These are phyloP conservation scores for Oophaga pumilio DNA, from an alignment of 2,113 vertebrate genomes.

Conservation along the genomic window DNA sequence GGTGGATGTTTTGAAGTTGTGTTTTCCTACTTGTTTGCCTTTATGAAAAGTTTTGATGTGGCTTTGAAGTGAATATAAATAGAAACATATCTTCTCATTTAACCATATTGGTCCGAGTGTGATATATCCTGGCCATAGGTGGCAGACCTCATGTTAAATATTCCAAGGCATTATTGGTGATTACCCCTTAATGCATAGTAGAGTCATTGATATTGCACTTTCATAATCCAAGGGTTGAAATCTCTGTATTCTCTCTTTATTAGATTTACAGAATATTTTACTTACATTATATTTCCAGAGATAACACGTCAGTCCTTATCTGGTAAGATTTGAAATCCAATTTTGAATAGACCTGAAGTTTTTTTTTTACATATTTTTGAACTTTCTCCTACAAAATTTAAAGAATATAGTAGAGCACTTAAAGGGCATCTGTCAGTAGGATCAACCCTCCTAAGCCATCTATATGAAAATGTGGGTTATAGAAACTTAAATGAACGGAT, in stretches of 20 bases:
- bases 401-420: not conserved
- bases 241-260: not conserved
- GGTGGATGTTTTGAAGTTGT: too few species aligned
- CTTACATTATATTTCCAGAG: not conserved
- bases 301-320: constrained; percentile 2
- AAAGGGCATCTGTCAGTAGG: too few species aligned
- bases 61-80: too few species aligned
- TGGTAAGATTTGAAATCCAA: constrained; percentile 43
- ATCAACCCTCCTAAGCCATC: too few species aligned
- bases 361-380: constrained; percentile 16
- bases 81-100: too few species aligned
- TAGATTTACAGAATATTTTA: constrained; percentile 21
- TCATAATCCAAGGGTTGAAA: constrained; percentile 4
- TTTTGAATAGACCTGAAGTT: constrained; percentile 27
- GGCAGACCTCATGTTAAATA: too few species aligned
- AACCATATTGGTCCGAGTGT: too few species aligned
- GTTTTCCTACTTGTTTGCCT: too few species aligned
- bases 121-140: too few species aligned
- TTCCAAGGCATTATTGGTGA: not conserved
- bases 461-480: too few species aligned
- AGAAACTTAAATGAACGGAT: too few species aligned
- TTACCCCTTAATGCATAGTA: not conserved
- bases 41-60: too few species aligned
- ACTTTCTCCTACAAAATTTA: not conserved
- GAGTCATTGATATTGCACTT: not conserved